Evolutionary conservation across 2,888 invertebrate species (phyloP).

Genomic region (Pinctada fucata): DNA sequence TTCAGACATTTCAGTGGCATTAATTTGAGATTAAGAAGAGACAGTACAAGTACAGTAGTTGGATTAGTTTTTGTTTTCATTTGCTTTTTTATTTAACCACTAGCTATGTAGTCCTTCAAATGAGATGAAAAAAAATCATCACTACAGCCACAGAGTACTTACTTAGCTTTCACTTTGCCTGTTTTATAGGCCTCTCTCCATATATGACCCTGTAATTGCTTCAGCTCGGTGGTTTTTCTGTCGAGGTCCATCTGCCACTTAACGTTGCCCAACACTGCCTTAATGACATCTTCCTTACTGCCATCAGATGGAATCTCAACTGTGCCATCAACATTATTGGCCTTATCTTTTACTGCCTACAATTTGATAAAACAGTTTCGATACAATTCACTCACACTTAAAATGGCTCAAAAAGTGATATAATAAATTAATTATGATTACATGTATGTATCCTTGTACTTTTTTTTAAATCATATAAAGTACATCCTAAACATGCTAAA

Average conservation of each 20-base stretch:
- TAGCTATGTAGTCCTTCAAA: no score
- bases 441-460: no score
- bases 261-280: constrained; percentile 84
- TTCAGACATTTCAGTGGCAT: no score
- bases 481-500: no score
- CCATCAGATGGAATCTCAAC: constrained; percentile 67
- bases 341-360: constrained; percentile 34
- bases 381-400: not conserved
- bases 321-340: constrained; percentile 79
- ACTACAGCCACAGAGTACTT: constrained; percentile 78
- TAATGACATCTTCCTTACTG: constrained; percentile 77
- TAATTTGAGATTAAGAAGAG: not conserved
- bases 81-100: no score
- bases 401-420: not conserved
- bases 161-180: constrained; percentile 91
- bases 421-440: no score
- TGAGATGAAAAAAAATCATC: no score
- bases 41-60: not conserved
- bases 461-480: no score
- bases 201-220: constrained; percentile 92
- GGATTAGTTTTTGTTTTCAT: no score
- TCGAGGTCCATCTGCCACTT: constrained; percentile 89
- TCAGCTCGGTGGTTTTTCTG: constrained; percentile 87
- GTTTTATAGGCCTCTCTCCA: constrained; percentile 90
- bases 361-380: not conserved